A percentile compares a stretch with the other conserved stretches of the same genome.
These are phyloP conservation scores for Phalanger gymnotis DNA, from an alignment of 2,797 vertebrate genomes.

Conservation along the genomic window DNA sequence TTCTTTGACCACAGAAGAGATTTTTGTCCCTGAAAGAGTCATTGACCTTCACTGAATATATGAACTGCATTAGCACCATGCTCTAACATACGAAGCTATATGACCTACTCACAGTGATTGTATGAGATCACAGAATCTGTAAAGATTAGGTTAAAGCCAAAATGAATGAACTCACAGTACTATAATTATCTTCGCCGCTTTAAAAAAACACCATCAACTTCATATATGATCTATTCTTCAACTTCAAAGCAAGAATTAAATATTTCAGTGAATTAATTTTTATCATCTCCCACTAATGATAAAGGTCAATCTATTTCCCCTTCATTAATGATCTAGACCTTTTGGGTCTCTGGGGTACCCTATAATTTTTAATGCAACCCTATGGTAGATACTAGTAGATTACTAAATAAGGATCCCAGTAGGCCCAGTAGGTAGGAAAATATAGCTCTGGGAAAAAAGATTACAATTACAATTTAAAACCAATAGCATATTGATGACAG, in stretches of 20 bases:
- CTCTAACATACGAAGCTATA: neutral
- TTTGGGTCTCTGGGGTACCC: neutral
- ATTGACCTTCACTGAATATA: neutral
- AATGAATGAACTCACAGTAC: neutral
- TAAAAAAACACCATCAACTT: neutral
- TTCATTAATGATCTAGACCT: neutral
- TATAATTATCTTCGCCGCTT: neutral
- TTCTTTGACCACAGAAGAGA: neutral
- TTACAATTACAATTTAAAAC: no score
- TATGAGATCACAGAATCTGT: neutral
- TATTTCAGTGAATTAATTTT: neutral
- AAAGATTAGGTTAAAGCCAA: neutral
- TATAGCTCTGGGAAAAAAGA: no score
- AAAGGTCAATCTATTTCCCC: neutral
- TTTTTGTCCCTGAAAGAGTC: neutral
- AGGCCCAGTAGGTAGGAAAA: no score
- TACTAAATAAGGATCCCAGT: no score
- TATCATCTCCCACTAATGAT: neutral
- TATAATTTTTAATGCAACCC: neutral
- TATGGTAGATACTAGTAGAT: no score
- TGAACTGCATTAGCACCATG: neutral
- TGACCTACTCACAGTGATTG: neutral
- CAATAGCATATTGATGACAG: no score
- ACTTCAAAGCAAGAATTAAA: neutral
- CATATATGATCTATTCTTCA: neutral